Base-by-base conservation (phyloP, 2,888 invertebrate species). In the Xestoiulus laeticollis region DNA sequence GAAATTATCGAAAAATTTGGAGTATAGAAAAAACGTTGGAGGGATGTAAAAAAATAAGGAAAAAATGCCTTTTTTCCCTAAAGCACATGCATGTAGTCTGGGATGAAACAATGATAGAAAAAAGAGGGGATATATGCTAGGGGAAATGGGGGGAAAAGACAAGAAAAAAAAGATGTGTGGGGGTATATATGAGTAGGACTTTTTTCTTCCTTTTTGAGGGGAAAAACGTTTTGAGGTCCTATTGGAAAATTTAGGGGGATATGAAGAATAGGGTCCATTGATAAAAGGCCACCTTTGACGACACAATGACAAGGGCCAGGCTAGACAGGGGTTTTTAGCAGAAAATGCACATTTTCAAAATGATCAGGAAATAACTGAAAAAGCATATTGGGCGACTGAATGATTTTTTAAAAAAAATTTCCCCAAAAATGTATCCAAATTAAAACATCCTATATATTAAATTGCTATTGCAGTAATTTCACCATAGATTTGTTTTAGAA, bases 91-190 rank as follows among this genome's bases (percentile, higher is more conserved):
- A 85, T 85, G 85, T 85, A 38, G 85, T 85, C 85, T 85, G 85
- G 85, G 85, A 85, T 85, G 85, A 85, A 85, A 85, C 85, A 85
- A 85, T 85, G 85, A 85, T 43, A 85, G 38, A 78, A 85, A 84
- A n/a, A 85, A 85, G 85, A 85, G 85, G 85, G 85, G 85, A 85
- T 38, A n/a, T 78, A 44, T 85, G 85, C 8, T 85, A 32, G 85
- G 44, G 85, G 85, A 38, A 85, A 43, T 85, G 85, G 38, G 85
- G 82, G 43, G 85, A 43, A 85, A 43, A 85, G 33, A 4, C 22
- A 22, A 38, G 33, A 43, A 85, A 44, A 32, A 85, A 44, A 43
- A 85, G n/a, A 85, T 38, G 85, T 85, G 44, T 33, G 85, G 85
- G 85, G 38, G 38, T 38, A 44, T 14, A 85, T 85, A 33, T 38